These are phyloP conservation scores for Neoscelio sp. DNA, from an alignment of 2,888 invertebrate species.

Conservation along the genomic window DNA sequence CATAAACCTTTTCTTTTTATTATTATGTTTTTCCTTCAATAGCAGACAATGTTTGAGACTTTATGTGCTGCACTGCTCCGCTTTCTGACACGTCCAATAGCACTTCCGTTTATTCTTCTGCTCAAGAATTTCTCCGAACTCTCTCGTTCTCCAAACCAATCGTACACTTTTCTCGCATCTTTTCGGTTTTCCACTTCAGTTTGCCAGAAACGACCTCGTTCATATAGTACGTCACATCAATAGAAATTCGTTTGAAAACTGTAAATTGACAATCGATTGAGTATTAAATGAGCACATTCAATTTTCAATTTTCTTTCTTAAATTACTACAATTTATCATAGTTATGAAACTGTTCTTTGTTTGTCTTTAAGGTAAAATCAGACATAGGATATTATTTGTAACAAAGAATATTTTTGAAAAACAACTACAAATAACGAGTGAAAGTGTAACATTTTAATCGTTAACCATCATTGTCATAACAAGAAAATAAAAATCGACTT, in stretches of 20 bases:
- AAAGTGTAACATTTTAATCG: too few species aligned
- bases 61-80: conserved; percentile 45
- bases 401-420: too few species aligned
- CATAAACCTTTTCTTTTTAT: conserved; percentile 4
- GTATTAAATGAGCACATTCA: background rate
- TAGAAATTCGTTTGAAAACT: conserved; percentile 11
- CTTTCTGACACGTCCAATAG: conserved; percentile 41
- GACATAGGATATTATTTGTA: too few species aligned
- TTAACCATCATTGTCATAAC: too few species aligned
- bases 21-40: conserved; percentile 17
- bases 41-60: conserved; percentile 48
- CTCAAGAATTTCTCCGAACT: conserved; percentile 35
- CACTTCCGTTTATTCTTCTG: conserved; percentile 49
- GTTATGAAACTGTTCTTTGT: too few species aligned
- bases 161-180: conserved; percentile 29
- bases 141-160: conserved; percentile 20
- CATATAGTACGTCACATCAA: conserved; percentile 26
- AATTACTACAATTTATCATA: too few species aligned
- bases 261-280: conserved; percentile 18
- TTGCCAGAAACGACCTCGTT: conserved; percentile 35
- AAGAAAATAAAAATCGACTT: too few species aligned
- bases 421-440: too few species aligned
- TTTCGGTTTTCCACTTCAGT: conserved; percentile 38
- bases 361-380: too few species aligned
- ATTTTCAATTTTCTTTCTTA: too few species aligned